phyloP scores from a whole-genome alignment of 2,113 vertebrate genomes.

The Tamias sibiricus region DNA sequence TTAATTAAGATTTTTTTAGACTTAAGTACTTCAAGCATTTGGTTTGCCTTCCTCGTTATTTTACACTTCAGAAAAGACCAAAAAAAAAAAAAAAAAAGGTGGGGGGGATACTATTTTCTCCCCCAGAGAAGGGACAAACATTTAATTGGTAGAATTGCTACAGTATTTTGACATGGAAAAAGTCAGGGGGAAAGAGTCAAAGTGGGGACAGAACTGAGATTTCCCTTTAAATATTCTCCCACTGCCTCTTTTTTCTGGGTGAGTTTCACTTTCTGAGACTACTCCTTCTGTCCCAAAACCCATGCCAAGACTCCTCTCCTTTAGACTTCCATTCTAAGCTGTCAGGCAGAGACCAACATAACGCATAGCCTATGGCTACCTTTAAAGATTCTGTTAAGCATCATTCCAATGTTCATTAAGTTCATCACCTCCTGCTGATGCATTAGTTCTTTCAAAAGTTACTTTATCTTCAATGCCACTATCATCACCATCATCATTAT shows the following conservation, averaged over 20 bases:
- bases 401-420: neutral
- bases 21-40: neutral
- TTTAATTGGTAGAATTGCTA: neutral
- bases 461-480: neutral
- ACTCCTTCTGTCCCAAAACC: neutral
- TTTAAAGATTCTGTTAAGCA: neutral
- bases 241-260: neutral
- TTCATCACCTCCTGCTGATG: neutral
- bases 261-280: neutral
- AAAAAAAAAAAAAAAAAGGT: too few relatives aligned
- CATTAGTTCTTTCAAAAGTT: neutral
- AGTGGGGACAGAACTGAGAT: neutral
- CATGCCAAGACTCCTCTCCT: neutral
- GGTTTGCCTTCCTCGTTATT: slow-evolving; percentile 30
- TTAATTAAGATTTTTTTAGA: neutral
- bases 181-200: neutral
- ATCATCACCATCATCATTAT: neutral
- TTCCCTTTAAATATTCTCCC: neutral
- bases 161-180: neutral
- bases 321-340: neutral
- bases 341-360: neutral
- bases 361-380: neutral
- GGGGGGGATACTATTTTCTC: neutral
- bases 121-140: neutral
- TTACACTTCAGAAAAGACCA: slow-evolving; percentile 41